These are phyloP conservation scores for Flexamia atlantica DNA, from an alignment of 2,888 invertebrate genomes.

Conservation along the genomic window DNA sequence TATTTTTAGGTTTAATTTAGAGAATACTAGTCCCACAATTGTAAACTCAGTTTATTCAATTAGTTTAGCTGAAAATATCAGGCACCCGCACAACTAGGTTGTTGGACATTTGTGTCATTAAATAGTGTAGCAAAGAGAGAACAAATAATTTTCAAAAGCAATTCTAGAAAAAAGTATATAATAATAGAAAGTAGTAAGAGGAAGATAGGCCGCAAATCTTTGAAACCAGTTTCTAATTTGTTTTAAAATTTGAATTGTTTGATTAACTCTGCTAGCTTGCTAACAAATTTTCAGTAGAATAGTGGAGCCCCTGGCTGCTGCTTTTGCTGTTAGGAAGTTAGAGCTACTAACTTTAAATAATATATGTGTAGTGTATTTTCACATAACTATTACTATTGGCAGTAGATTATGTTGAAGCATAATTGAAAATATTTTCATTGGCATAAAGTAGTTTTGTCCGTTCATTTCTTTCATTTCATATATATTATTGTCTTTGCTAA, in stretches of 20 bases:
- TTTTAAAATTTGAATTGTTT: not conserved
- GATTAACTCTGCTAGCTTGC: not conserved
- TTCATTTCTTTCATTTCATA: not conserved
- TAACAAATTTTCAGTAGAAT: slow-evolving; percentile 6
- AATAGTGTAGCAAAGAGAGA: not conserved
- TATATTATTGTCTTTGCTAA: too few species aligned
- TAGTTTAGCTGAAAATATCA: too few species aligned
- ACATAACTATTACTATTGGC: not conserved
- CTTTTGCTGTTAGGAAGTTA: slow-evolving; percentile 15
- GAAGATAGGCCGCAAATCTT: not conserved
- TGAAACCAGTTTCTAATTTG: not conserved
- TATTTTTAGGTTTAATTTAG: too few species aligned
- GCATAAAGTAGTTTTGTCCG: not conserved
- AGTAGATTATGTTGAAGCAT: not conserved
- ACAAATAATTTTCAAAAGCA: not conserved
- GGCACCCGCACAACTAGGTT: not conserved
- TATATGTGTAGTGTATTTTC: not conserved
- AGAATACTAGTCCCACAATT: too few species aligned
- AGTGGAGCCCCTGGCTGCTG: slow-evolving; percentile 10
- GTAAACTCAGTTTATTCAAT: too few species aligned
- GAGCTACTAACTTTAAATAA: slow-evolving; percentile 23
- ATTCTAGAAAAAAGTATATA: not conserved
- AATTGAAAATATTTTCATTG: not conserved
- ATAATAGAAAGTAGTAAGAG: not conserved
- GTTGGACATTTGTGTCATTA: not conserved